Conservation (phyloP, 2,797 vertebrate genomes). For the Hyperoplus immaculatus region DNA sequence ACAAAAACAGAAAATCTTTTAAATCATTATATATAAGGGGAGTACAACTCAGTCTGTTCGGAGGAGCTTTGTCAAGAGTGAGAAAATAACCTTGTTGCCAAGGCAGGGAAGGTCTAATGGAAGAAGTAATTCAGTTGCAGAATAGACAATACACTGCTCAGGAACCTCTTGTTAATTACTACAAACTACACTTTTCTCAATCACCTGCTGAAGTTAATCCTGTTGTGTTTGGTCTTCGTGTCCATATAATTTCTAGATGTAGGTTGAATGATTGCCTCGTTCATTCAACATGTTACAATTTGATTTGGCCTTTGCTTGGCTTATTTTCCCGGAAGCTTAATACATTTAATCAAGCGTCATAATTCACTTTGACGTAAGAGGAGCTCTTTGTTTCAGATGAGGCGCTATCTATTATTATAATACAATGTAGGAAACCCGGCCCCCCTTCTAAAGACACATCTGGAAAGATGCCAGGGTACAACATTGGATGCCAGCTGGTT, state of each 20-base stretch:
- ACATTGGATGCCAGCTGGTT: slow-evolving; percentile 27
- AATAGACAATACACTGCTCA: not conserved
- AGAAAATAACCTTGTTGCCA: not conserved
- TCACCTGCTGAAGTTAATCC: not conserved
- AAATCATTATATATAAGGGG: not conserved
- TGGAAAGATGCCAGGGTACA: slow-evolving; percentile 31
- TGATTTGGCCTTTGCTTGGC: not conserved
- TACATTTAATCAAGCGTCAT: not conserved
- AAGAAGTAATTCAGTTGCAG: not conserved
- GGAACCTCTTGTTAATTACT: slow-evolving; percentile 2
- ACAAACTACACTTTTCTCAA: not conserved
- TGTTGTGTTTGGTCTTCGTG: not conserved
- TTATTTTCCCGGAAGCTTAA: slow-evolving; percentile 9
- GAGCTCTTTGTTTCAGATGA: not conserved
- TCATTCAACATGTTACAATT: not conserved
- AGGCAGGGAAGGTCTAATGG: not conserved
- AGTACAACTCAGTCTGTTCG: slow-evolving; percentile 9
- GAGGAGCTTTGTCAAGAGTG: slow-evolving; percentile 6
- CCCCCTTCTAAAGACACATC: too few relatives aligned
- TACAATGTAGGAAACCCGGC: not conserved
- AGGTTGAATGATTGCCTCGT: not conserved
- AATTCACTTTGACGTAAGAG: not conserved
- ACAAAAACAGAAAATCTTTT: not conserved
- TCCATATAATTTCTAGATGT: slow-evolving; percentile 1
- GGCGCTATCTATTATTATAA: not conserved